phyloP scores from a whole-genome alignment of 2,113 vertebrate genomes.

The Melanerpes formicivorus region DNA sequence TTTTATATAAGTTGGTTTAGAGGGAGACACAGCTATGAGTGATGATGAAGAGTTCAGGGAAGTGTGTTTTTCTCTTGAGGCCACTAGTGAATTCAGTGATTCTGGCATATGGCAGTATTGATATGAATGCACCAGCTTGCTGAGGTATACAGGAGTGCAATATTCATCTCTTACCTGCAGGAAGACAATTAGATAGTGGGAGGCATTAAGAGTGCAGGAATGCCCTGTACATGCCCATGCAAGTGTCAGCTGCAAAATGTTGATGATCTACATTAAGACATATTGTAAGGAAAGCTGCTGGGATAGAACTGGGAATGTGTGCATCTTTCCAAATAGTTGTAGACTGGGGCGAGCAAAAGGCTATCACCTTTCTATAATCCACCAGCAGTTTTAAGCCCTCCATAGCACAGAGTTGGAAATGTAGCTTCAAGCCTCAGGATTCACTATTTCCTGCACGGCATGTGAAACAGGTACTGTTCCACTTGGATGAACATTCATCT shows the following conservation, averaged over 20 bases:
- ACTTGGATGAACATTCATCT: not conserved
- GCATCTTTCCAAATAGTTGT: not conserved
- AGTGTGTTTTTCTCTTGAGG: not conserved
- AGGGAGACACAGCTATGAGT: not conserved
- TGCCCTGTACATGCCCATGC: not conserved
- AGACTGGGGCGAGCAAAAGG: not conserved
- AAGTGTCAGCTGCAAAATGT: not conserved
- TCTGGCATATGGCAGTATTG: not conserved
- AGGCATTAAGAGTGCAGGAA: not conserved
- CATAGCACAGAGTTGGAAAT: not conserved
- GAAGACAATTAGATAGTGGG: not conserved
- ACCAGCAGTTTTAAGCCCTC: not conserved
- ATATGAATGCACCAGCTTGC: not conserved
- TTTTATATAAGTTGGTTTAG: not conserved
- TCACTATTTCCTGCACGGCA: not conserved
- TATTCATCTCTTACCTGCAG: not conserved
- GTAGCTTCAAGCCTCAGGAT: not conserved
- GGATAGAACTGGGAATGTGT: not conserved
- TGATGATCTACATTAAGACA: not conserved
- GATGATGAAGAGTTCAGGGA: not conserved
- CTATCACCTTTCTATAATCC: not conserved
- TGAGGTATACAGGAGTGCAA: not conserved
- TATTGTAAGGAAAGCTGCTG: not conserved
- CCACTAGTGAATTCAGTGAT: not conserved
- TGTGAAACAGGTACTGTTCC: not conserved